Conservation (phyloP, 2,888 invertebrate genomes). For the Physocephala rufipes region DNA sequence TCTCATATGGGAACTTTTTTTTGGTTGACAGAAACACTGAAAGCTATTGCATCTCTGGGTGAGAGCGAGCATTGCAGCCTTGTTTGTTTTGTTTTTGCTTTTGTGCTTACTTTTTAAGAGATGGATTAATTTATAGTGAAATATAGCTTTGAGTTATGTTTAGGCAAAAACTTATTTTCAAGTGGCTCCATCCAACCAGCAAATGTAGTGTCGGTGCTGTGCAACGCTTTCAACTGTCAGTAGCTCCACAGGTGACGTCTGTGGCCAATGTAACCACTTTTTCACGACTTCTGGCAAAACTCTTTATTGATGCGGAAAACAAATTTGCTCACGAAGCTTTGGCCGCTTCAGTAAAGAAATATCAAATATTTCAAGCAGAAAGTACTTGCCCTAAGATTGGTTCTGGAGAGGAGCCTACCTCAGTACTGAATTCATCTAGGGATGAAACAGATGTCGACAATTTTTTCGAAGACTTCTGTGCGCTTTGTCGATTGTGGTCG, state of each 20-base stretch:
- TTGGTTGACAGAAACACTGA: too few species aligned
- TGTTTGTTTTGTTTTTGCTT: not conserved
- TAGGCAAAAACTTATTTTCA: not conserved
- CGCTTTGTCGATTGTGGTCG: slow-evolving; percentile 52
- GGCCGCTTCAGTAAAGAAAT: slow-evolving; percentile 52
- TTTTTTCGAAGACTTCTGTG: slow-evolving; percentile 49
- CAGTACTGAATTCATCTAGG: slow-evolving; percentile 41
- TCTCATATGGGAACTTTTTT: too few species aligned
- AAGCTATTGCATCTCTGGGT: not conserved
- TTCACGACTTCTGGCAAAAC: slow-evolving; percentile 44
- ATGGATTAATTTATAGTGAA: not conserved
- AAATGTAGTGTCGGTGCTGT: not conserved
- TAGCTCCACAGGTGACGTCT: not conserved
- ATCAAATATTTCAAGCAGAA: slow-evolving; percentile 51
- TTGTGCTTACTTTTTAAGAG: not conserved
- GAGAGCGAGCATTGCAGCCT: not conserved
- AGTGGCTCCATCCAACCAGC: not conserved
- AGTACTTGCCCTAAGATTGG: not conserved
- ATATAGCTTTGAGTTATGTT: slow-evolving; percentile 4
- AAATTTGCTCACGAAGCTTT: slow-evolving; percentile 59
- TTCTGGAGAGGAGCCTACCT: slow-evolving; percentile 23
- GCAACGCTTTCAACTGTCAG: not conserved
- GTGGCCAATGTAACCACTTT: slow-evolving; percentile 7
- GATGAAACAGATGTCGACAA: slow-evolving; percentile 37
- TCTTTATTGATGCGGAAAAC: slow-evolving; percentile 59